These are phyloP conservation scores for Neocrepidodera transversa DNA, from an alignment of 2,888 invertebrate species.

Conservation along the genomic window DNA sequence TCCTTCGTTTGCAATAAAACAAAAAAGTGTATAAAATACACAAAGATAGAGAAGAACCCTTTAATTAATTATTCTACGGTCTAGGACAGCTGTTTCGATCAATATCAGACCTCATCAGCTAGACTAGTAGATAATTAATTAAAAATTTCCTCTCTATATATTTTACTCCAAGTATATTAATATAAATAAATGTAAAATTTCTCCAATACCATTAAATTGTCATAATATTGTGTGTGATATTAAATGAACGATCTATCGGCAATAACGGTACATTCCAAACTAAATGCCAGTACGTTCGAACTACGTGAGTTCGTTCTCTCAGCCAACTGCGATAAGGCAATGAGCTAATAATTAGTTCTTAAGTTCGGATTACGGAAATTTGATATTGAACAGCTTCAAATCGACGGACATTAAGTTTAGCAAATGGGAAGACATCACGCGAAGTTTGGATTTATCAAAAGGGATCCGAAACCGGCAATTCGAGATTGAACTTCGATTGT, in stretches of 20 bases:
- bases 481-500: background rate
- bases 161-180: too few relatives aligned
- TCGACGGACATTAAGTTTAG: constrained; percentile 11
- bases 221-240: constrained; percentile 3
- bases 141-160: too few relatives aligned
- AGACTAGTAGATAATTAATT: too few relatives aligned
- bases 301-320: constrained; percentile 12
- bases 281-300: too few relatives aligned
- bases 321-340: constrained; percentile 21
- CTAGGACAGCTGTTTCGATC: too few relatives aligned
- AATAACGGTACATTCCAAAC: constrained; percentile 4
- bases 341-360: constrained; percentile 24
- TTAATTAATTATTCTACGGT: too few relatives aligned
- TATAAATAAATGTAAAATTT: too few relatives aligned
- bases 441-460: background rate
- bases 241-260: constrained; percentile 1
- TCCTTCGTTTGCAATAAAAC: too few relatives aligned
- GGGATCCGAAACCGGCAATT: background rate
- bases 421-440: constrained; percentile 18
- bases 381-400: constrained; percentile 21
- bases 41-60: too few relatives aligned
- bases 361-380: constrained; percentile 25
- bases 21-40: too few relatives aligned
- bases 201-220: too few relatives aligned
- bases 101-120: too few relatives aligned